Percentiles rank a stretch among this genome's conserved stretches.
phyloP scores from a whole-genome alignment of 2,113 vertebrate genomes.

The Melanostigma gelatinosum region DNA sequence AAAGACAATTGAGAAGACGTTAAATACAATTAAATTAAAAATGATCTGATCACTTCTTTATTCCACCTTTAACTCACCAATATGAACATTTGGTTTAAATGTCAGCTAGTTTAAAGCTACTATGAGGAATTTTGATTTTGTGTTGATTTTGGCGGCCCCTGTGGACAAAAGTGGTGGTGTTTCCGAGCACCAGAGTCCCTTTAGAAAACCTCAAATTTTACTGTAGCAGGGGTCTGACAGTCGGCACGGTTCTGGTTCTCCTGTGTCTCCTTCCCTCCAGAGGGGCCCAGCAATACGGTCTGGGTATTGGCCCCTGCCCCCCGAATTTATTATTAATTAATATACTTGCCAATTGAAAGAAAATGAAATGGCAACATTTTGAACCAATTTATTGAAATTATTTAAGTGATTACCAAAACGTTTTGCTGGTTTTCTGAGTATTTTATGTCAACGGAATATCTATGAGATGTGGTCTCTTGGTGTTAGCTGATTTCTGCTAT shows the following conservation, averaged over 20 bases:
- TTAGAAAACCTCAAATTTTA: not conserved
- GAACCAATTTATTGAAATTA: not conserved
- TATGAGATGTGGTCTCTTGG: not conserved
- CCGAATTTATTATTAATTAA: not conserved
- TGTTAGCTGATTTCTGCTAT: not conserved
- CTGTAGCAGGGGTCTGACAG: not conserved
- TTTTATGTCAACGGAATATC: not conserved
- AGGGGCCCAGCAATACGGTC: not conserved
- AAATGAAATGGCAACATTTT: not conserved
- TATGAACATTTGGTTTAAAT: not conserved
- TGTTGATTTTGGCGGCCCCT: not conserved
- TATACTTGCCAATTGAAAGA: not conserved
- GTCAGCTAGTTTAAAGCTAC: not conserved
- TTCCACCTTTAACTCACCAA: not conserved
- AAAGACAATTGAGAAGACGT: not conserved
- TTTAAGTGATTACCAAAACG: not conserved
- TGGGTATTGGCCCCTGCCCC: no score
- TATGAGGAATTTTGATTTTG: not conserved
- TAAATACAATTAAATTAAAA: no score
- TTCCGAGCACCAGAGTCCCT: not conserved
- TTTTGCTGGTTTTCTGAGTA: not conserved
- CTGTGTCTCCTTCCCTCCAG: not conserved
- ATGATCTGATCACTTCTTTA: not conserved
- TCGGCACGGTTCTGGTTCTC: not conserved
- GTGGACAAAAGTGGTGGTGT: not conserved